Conservation (phyloP, 2,113 vertebrate genomes). For the Mixornis gularis region DNA sequence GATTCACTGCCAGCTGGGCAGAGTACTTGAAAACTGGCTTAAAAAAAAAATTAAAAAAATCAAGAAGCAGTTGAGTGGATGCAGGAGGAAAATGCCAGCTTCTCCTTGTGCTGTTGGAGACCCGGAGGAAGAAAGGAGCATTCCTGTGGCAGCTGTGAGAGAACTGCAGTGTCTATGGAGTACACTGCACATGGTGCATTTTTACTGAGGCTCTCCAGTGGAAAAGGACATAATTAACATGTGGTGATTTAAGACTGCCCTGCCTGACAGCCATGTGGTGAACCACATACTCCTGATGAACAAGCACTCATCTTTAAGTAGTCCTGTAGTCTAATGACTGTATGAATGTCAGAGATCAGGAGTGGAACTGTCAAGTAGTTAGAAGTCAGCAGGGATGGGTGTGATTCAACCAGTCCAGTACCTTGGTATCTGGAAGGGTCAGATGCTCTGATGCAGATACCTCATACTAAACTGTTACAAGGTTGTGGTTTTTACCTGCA, state of each 20-base stretch:
- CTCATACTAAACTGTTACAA: background rate
- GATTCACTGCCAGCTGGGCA: background rate
- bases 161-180: background rate
- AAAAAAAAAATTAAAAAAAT: background rate
- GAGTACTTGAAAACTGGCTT: background rate
- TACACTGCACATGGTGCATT: background rate
- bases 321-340: background rate
- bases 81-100: background rate
- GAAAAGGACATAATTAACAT: background rate
- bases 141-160: background rate
- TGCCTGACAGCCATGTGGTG: background rate
- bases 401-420: background rate
- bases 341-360: background rate
- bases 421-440: background rate
- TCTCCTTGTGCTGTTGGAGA: background rate
- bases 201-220: background rate
- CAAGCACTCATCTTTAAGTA: background rate
- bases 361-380: background rate
- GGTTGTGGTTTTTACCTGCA: background rate
- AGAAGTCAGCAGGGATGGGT: background rate
- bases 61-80: background rate
- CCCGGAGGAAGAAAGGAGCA: background rate
- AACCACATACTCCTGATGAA: background rate
- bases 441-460: background rate
- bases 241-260: background rate